Base-by-base conservation (phyloP, 2,888 invertebrate genomes). In the Heteropelma amictum region DNA sequence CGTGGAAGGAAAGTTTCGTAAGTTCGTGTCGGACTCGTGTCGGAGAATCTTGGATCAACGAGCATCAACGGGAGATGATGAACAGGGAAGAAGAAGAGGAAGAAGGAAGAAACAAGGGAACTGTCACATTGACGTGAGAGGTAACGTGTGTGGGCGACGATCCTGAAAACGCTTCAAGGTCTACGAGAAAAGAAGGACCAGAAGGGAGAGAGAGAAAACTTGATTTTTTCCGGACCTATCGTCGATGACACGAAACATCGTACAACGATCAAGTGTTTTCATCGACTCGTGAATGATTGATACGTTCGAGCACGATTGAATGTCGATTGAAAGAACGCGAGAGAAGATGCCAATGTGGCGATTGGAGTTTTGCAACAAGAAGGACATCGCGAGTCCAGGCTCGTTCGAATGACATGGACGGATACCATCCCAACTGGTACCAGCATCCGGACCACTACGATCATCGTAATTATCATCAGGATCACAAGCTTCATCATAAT, bases 381-480 rank as follows among this genome's bases (percentile, higher is more conserved):
- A 5, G 42, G 23, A 14, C 19, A 40, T 38, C 17, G 58, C 40
- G 65, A 63, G 49, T 67, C 69, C 40, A 45, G 58, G 35, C 33
- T 56, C 47, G 61, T 21, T 61, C 53, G 53, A 54, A 77, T 83
- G 84, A 82, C 80, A 86, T 86, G 86, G 86, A 84, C 74, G 85
- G 83, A 71, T 86, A 85, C 81, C 84, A 85, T 78, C 81, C 85
- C 60, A 80, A 80, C 72, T 86, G 86, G 86, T 86, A 85, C 78
- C 83, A 83, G 74, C 83, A 84, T 72, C 84, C 82, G 71, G 82
- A 82, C 53, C 79, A 83, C 30, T 80, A 82, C 72, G 76, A 82
- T 68, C 79, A 81, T 74, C 76, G 79, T 70, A 79, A 79, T 78
- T 78, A 82, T 65, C 79, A 80, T 64, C 78, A 81, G 33, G 79